These are phyloP conservation scores for Agrilus cyanescens DNA, from an alignment of 2,888 invertebrate genomes.

Conservation along the genomic window DNA sequence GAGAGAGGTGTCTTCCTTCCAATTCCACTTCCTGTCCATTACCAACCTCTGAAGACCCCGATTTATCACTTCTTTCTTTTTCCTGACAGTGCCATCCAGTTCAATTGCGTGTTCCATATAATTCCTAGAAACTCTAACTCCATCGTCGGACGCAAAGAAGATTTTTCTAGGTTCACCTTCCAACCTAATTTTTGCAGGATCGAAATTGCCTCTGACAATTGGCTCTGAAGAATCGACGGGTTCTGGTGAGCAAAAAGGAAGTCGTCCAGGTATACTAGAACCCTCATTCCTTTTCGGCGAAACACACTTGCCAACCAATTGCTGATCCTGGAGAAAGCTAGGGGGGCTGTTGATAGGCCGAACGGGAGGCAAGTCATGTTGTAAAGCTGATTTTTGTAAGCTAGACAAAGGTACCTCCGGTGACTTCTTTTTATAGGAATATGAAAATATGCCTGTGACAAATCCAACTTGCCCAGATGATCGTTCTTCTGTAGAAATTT, in stretches of 20 bases:
- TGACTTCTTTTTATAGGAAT: conserved; percentile 10
- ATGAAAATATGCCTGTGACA: conserved; percentile 16
- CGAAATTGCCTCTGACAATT: neutral
- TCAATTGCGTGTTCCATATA: no score
- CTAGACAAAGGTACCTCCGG: conserved; percentile 10
- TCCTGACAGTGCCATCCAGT: no score
- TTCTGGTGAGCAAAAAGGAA: conserved; percentile 12
- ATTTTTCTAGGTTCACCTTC: neutral
- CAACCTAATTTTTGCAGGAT: neutral
- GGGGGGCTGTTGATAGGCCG: conserved; percentile 18
- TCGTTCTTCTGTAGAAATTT: conserved; percentile 13
- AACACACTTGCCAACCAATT: conserved; percentile 18
- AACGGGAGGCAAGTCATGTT: conserved; percentile 19
- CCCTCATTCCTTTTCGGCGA: conserved; percentile 12
- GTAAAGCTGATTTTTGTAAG: conserved; percentile 7
- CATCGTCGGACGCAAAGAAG: no score
- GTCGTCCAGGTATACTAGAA: conserved; percentile 21
- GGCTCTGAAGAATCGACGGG: neutral
- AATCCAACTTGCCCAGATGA: conserved; percentile 13
- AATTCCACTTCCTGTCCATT: no score
- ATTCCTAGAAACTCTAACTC: no score
- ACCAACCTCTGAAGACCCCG: no score
- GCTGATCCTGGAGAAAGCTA: conserved; percentile 15
- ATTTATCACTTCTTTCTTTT: no score
- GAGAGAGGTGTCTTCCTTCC: conserved; percentile 1